A percentile compares a stretch with the other conserved stretches of the same genome.
These are phyloP conservation scores for Masticophis lateralis DNA, from an alignment of 2,797 vertebrate species.

Conservation along the genomic window DNA sequence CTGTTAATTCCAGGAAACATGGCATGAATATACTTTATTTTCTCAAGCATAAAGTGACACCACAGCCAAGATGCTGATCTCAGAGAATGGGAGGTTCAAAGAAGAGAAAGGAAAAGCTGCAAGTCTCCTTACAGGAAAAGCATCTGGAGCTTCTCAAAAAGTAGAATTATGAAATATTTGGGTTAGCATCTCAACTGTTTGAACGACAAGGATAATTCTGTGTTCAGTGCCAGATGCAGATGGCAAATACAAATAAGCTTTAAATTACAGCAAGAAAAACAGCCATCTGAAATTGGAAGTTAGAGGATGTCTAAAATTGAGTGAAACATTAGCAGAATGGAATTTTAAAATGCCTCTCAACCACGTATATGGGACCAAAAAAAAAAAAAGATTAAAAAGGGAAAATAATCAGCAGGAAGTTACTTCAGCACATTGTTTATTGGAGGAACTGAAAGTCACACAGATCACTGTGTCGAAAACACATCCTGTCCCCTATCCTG, in stretches of 20 bases:
- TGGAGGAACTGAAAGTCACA: not conserved
- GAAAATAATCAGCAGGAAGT: not conserved
- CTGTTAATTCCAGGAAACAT: not conserved
- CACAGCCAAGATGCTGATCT: not conserved
- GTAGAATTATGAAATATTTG: not conserved
- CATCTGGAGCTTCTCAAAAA: not conserved
- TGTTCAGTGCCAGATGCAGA: fast-evolving
- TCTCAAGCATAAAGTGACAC: not conserved
- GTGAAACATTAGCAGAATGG: not conserved
- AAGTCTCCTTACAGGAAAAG: not conserved
- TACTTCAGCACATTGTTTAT: not conserved
- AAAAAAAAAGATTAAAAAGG: not conserved
- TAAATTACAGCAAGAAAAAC: not conserved
- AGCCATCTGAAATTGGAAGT: not conserved
- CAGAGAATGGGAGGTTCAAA: not conserved
- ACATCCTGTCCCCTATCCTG: conserved; percentile 48
- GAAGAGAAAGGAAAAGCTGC: not conserved
- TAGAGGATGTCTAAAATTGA: not conserved
- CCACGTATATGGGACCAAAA: not conserved
- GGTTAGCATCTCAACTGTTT: not conserved
- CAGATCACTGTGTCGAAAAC: not conserved
- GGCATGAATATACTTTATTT: not conserved
- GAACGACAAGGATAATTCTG: conserved; percentile 9
- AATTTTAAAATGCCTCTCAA: not conserved
- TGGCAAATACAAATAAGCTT: not conserved